Evolutionary conservation across 1,140 invertebrate species (phyloP).

Genomic region (Phthorimaea operculella): DNA sequence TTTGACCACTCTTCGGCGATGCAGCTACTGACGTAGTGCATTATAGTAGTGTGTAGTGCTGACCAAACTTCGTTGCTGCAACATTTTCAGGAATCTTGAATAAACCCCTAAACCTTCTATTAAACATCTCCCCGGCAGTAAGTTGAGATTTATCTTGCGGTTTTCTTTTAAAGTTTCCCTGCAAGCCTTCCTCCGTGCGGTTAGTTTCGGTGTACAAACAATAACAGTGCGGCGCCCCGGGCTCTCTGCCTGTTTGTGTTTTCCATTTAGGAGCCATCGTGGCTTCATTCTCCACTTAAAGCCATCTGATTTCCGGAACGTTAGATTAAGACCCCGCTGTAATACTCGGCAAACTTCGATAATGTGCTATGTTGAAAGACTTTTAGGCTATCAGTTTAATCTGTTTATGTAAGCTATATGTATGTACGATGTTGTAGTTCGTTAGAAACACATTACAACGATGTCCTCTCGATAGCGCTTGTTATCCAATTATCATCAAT

Average conservation of each 20-base stretch:
- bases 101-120: background rate
- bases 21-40: too few species aligned
- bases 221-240: slow-evolving; percentile 48
- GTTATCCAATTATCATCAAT: too few species aligned
- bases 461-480: too few species aligned
- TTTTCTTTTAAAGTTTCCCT: slow-evolving; percentile 36
- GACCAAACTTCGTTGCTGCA: too few species aligned
- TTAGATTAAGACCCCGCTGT: background rate
- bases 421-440: too few species aligned
- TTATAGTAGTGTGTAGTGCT: too few species aligned
- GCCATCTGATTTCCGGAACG: slow-evolving; percentile 7
- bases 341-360: background rate
- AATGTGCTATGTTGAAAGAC: too few species aligned
- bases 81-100: too few species aligned
- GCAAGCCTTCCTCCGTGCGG: slow-evolving; percentile 15
- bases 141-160: slow-evolving; percentile 14
- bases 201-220: slow-evolving; percentile 56
- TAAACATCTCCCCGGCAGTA: background rate
- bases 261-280: slow-evolving; percentile 42
- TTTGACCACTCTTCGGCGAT: too few species aligned
- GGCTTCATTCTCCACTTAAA: slow-evolving; percentile 27
- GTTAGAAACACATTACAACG: too few species aligned
- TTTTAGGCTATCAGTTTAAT: too few species aligned
- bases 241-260: slow-evolving; percentile 49
- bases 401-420: too few species aligned